A percentile compares a stretch with the other conserved stretches of the same genome.
These are phyloP conservation scores for Euclidia mi DNA, from an alignment of 2,888 invertebrate genomes.

Conservation along the genomic window DNA sequence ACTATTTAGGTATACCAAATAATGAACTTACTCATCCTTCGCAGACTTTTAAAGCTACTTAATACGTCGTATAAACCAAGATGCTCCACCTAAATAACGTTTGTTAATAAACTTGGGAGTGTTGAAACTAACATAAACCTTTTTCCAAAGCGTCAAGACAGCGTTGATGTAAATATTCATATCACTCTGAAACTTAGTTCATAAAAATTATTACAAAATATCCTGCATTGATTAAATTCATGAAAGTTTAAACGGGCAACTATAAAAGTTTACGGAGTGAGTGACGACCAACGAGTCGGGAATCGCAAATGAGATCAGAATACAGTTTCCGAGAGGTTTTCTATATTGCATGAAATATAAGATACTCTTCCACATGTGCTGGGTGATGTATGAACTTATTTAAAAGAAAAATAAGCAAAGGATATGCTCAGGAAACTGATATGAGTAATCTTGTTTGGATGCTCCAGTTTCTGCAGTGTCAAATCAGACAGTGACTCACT, in stretches of 20 bases:
- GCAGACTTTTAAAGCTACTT: not conserved
- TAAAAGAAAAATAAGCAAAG: too few relatives aligned
- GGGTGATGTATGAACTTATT: too few relatives aligned
- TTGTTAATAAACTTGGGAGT: constrained; percentile 33
- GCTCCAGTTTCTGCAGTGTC: too few relatives aligned
- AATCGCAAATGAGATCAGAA: constrained; percentile 74
- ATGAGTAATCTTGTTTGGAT: too few relatives aligned
- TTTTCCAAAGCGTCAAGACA: constrained; percentile 34
- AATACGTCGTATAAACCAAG: constrained; percentile 2
- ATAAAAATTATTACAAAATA: constrained; percentile 79
- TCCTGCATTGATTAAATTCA: constrained; percentile 77
- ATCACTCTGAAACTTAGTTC: constrained; percentile 64
- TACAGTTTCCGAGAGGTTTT: constrained; percentile 43
- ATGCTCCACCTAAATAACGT: constrained; percentile 19
- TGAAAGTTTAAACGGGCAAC: constrained; percentile 79
- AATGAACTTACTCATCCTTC: not conserved
- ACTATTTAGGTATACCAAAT: too few relatives aligned
- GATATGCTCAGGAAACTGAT: too few relatives aligned
- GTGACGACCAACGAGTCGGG: constrained; percentile 63
- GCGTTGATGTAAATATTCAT: constrained; percentile 67
- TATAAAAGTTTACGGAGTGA: constrained; percentile 78
- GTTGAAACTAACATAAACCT: constrained; percentile 35
- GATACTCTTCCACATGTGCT: constrained; percentile 1
- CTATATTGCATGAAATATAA: constrained; percentile 31
- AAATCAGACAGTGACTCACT: too few relatives aligned